Conservation (phyloP, 2,113 vertebrate genomes). For the Lichenostomus cassidix region DNA sequence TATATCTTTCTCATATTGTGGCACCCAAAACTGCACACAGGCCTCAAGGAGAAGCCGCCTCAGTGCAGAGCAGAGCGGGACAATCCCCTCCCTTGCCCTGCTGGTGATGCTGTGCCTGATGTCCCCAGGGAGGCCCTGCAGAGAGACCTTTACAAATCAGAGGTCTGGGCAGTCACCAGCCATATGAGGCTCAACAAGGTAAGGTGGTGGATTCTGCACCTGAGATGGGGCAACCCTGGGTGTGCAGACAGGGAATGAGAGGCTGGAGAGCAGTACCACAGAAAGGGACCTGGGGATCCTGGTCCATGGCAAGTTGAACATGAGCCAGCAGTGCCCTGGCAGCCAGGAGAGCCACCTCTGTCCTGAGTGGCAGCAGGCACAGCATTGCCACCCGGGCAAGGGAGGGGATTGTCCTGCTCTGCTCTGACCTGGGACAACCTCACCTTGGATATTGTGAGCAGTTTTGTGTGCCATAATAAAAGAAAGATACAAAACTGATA, state of each 20-base stretch:
- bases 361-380: neutral
- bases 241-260: neutral
- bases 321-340: too few species aligned
- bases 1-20: neutral
- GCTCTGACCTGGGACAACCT: neutral
- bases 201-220: neutral
- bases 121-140: neutral
- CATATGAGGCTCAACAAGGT: neutral
- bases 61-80: rapidly evolving
- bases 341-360: too few species aligned
- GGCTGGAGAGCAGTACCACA: neutral
- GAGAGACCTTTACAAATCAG: neutral
- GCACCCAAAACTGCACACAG: neutral
- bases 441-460: too few species aligned
- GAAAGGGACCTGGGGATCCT: neutral
- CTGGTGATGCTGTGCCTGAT: neutral
- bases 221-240: neutral
- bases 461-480: neutral
- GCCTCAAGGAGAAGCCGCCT: too few species aligned
- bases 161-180: neutral
- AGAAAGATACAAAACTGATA: neutral
- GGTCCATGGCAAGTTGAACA: too few species aligned
- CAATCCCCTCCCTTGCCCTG: rapidly evolving
- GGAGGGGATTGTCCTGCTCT: neutral
- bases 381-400: neutral